Base-by-base conservation (phyloP, 37 sponge, comb jelly and placozoan genomes). In the Cladorhizidae sp. region DNA sequence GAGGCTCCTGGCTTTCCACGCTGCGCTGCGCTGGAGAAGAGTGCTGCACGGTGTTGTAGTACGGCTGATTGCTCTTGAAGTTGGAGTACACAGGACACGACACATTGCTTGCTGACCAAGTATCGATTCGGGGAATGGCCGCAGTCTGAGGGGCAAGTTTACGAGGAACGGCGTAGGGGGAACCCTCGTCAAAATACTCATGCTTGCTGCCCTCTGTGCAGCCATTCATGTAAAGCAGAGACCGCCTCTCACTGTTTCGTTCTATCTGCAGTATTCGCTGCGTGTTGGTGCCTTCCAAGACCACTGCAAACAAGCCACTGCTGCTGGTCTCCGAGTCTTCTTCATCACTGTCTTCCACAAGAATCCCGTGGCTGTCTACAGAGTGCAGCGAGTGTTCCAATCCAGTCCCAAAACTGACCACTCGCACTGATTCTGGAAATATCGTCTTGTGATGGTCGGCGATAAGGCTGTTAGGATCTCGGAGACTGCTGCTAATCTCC, bases 361-460 rank as follows among this genome's bases (percentile, higher is more conserved):
- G n/a, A 39, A 29, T 52, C 6, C 69, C 74, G 25, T 58, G 22
- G 15, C 50, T 28, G 64, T 49, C 32, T 0, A 73, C 54, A 9
- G 38, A 38, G 26, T 69, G 69, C 0, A 74, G 33, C 2, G 49
- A 20, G 43, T 72, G 40, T 8, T 68, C 40, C 1, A 87, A n/a
- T 43, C 88, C 88, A 49, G 43, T 67, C 1, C 88, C 88, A 49
- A 83, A 82, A 70, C 78, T 73, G 1, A 82, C 59, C 18, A 88
- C 88, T 28, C 29, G 18, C 11, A 79, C 58, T 1, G 54, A 59
- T 3, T 79, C 74, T 22, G 79, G 80, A 21, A 36, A 31, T 2
- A 42, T 65, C 11, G 59, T 20, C 41, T 38, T 74, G 14, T 33
- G 26, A 26, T 51, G 12, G 40, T 68, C 42, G 9, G 80, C 54